Conservation (phyloP, 1,140 invertebrate species). For the Pantala flavescens region DNA sequence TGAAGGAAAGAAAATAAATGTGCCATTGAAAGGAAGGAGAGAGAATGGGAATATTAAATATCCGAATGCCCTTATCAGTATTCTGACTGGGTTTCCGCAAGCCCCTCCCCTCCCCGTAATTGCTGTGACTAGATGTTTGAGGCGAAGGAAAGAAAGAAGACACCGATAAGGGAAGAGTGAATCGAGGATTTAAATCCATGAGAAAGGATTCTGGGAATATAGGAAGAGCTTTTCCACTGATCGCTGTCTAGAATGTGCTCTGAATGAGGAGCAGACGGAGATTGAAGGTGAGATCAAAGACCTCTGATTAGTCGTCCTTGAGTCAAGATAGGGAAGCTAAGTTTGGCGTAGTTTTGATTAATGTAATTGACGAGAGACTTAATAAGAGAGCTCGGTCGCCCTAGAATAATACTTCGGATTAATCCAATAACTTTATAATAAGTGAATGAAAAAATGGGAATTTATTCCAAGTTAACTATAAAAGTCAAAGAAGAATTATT, state of each 20-base stretch:
- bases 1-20: too few relatives aligned
- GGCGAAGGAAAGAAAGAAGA: background rate
- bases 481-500: too few relatives aligned
- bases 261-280: background rate
- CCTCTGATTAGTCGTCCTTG: too few relatives aligned
- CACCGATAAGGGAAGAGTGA: background rate
- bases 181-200: slow-evolving; percentile 1
- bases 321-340: too few relatives aligned
- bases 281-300: too few relatives aligned
- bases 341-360: too few relatives aligned
- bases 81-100: background rate
- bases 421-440: too few relatives aligned
- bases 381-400: too few relatives aligned
- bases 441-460: too few relatives aligned
- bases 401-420: too few relatives aligned
- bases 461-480: too few relatives aligned
- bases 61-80: background rate
- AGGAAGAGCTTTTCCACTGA: background rate
- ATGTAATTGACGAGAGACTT: too few relatives aligned
- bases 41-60: background rate
- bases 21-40: background rate
- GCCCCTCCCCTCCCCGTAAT: background rate
- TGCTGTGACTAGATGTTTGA: slow-evolving; percentile 4
- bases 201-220: background rate
- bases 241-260: background rate